Base-by-base conservation (phyloP, 2,797 vertebrate species). In the Sebastes cheni region DNA sequence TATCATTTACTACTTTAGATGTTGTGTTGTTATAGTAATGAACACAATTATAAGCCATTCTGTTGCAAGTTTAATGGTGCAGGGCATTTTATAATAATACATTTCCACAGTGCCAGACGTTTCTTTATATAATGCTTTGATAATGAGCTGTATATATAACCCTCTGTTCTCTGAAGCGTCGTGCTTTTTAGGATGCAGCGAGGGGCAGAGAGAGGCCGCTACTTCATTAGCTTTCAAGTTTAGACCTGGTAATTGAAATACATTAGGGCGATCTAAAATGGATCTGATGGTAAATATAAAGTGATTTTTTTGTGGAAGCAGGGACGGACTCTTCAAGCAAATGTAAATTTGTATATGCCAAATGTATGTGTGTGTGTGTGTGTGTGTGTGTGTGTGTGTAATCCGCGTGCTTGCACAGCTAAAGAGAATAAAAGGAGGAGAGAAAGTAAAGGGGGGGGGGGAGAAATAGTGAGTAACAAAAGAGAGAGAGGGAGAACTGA, bases 291-390 rank as follows among this genome's bases (percentile, higher is more conserved):
- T 93, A 97, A 97, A 97, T 96, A 96, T 96, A 96, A 72, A 96
- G 94, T 92, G 92, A 96, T 93, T 96, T 97, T 34, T 96, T 95
- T 78, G 95, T 94, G 94, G 95, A 96, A 96, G 94, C 92, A 91
- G 91, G 88, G 94, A 93, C 90, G 85, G 94, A 93, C 92, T 94
- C 86, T 95, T 93, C 92, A 95, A 96, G 95, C 94, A 95, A 96
- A 97, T 97, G 96, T 95, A 96, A 96, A 88, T 88, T 94, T 96
- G 95, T 96, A 93, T 95, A 95, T 95, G 94, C 79, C 82, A 85
- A 20, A 58, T 22, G 46, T 80, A 62, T 67, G 14, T 81, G 29
- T 83, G 55, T 75, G 23, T 84, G 46, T 46, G 30, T 80, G 25
- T 27, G 23, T 84, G 46, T 46, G 30, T 80, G 25, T 27, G 67